These are phyloP conservation scores for Chelmon rostratus DNA, from an alignment of 2,797 vertebrate genomes.

Conservation along the genomic window DNA sequence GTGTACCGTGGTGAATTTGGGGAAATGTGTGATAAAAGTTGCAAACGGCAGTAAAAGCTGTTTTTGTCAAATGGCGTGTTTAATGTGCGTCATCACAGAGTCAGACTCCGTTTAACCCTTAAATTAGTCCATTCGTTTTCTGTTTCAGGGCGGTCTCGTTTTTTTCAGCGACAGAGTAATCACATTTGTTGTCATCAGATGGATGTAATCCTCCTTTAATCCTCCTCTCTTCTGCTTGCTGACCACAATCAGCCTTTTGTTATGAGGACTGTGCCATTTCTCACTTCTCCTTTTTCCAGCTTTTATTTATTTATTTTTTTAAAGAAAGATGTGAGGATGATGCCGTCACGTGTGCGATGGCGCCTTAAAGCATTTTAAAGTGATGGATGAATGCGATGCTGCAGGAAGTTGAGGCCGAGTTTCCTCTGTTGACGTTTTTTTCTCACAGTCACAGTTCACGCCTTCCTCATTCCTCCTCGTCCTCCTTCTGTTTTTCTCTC, in stretches of 20 bases:
- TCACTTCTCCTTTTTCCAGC: not conserved
- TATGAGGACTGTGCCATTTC: not conserved
- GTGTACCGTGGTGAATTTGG: not conserved
- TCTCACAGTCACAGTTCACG: not conserved
- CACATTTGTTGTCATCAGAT: slow-evolving; percentile 26
- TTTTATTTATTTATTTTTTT: no score
- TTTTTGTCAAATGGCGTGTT: no score
- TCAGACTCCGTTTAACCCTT: slow-evolving; percentile 31
- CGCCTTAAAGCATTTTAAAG: not conserved
- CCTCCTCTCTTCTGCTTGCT: slow-evolving; percentile 29
- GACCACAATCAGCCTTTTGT: slow-evolving; percentile 34
- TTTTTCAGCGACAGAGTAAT: slow-evolving; percentile 17
- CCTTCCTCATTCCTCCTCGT: not conserved
- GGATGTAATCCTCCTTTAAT: slow-evolving; percentile 27
- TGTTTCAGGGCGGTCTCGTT: not conserved
- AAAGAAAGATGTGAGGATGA: not conserved
- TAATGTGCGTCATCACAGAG: not conserved
- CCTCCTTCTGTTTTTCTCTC: slow-evolving; percentile 9
- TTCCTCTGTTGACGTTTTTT: not conserved
- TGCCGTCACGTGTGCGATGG: slow-evolving; percentile 1
- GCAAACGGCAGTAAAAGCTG: no score
- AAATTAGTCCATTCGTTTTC: slow-evolving; percentile 3
- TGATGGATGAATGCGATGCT: not conserved
- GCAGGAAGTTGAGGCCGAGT: not conserved
- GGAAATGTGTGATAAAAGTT: no score